Base-by-base conservation (phyloP, 2,797 vertebrate species). In the Mus spretus region DNA sequence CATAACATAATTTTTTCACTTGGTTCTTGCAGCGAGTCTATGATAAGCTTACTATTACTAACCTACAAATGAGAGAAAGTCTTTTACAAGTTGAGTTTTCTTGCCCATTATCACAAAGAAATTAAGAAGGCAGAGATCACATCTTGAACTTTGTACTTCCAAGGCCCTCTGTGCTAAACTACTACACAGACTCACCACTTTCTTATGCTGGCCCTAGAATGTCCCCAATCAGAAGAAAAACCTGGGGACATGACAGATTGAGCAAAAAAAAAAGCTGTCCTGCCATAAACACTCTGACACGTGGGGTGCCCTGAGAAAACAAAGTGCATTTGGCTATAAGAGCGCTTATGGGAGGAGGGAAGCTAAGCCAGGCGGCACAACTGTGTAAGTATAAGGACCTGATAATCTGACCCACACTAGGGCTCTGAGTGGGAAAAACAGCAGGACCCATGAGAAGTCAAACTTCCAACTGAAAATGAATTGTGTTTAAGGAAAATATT, bases 401-500 rank as follows among this genome's bases (percentile, higher is more conserved):
- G 31, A 67, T 89, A 61, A 90, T 70, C 59, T 75, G 63, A 55
- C 40, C 70, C 6, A n/a, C 22, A 72, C 53, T 44, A 17, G 47
- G 40, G 63, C 87, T 86, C 78, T 93, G 47, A 72, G 75, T 1
- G 20, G 59, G 44, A 75, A 91, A 94, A 93, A 81, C 17, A 89
- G 14, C n/a, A 86, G 50, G 50, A 44, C 44, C 67, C 31, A 44
- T 47, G 57, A 95, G 93, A 96, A 96, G 81, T 87, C 77, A 90
- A 78, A 91, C 77, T 47, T 82, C 31, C 74, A 90, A n/a, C 28
- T 28, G 84, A 96, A 96, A 96, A 84, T 93, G 77, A 53, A 93
- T 65, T 84, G 84, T 65, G 3, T 44, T 90, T 84, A 79, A 74
- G 79, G 81, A 93, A 98, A 90, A 93, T 92, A 96, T 95, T 93